Evolutionary conservation across 2,888 invertebrate species (phyloP).

Genomic region (Cyclophora albipunctata): DNA sequence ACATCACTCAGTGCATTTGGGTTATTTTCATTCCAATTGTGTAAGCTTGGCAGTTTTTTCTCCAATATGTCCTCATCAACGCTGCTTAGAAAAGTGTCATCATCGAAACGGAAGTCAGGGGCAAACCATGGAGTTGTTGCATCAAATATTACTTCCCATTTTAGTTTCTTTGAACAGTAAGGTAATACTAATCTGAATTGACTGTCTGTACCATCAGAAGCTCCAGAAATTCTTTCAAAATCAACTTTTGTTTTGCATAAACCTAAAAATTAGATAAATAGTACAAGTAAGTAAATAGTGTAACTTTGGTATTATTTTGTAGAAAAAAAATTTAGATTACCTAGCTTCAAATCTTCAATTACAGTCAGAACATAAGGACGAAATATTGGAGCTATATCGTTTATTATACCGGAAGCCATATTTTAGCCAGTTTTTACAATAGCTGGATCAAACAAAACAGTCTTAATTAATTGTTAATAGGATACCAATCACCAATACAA

Average conservation of each 20-base stretch:
- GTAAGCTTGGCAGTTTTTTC: slow-evolving; percentile 74
- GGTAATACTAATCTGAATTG: slow-evolving; percentile 80
- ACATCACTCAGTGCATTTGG: slow-evolving; percentile 76
- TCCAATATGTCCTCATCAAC: slow-evolving; percentile 72
- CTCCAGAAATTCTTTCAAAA: slow-evolving; percentile 55
- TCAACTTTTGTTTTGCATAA: slow-evolving; percentile 65
- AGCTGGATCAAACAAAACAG: background rate
- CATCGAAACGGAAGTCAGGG: slow-evolving; percentile 84
- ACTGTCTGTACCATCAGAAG: slow-evolving; percentile 51
- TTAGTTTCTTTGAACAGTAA: slow-evolving; percentile 79
- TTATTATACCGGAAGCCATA: slow-evolving; percentile 47
- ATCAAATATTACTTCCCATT: slow-evolving; percentile 84
- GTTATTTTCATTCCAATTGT: slow-evolving; percentile 79
- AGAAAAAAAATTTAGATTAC: slow-evolving; percentile 22
- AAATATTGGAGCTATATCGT: slow-evolving; percentile 57
- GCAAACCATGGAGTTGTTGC: slow-evolving; percentile 77
- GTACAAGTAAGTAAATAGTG: background rate
- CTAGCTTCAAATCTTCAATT: slow-evolving; percentile 61
- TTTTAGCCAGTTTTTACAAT: slow-evolving; percentile 2
- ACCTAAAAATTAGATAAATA: slow-evolving; percentile 32
- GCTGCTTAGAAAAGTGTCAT: slow-evolving; percentile 78
- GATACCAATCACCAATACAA: too few relatives aligned
- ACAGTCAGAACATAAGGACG: slow-evolving; percentile 61
- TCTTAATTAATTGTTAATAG: too few relatives aligned
- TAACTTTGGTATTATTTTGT: background rate